A percentile compares a stretch with the other conserved stretches of the same genome.
Conservation (phyloP, 2,113 vertebrate species). For the Mixornis gularis region DNA sequence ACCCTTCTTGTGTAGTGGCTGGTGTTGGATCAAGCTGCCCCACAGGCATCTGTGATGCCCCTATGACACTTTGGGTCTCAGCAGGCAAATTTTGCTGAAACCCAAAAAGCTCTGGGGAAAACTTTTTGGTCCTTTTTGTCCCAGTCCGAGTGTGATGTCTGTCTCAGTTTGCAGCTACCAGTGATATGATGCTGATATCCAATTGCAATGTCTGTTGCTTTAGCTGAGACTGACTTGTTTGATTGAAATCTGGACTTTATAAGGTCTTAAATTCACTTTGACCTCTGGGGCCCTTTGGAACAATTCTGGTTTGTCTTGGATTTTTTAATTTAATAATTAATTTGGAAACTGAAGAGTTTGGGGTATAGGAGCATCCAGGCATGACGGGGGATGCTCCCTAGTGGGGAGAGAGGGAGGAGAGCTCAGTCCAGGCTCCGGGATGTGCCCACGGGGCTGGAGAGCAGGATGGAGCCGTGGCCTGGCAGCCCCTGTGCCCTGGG, state of each 20-base stretch:
- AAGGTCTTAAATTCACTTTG: conserved; percentile 12
- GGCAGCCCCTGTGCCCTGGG: neutral
- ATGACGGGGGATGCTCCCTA: neutral
- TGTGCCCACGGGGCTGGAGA: accelerated
- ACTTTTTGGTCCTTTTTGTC: neutral
- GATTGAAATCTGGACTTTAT: neutral
- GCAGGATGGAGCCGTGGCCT: neutral
- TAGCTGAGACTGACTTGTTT: neutral
- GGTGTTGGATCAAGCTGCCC: neutral
- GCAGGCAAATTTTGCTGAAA: neutral
- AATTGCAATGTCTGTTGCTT: accelerated
- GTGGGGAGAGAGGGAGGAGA: neutral
- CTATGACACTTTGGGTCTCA: neutral
- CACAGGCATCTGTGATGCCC: accelerated
- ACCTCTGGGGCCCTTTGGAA: conserved; percentile 9
- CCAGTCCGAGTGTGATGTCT: accelerated
- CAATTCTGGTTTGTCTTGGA: neutral
- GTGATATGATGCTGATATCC: accelerated
- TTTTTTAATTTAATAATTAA: neutral
- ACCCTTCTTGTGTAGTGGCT: neutral
- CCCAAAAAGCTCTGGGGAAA: neutral
- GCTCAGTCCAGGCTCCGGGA: neutral
- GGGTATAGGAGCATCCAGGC: neutral
- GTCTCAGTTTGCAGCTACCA: neutral
- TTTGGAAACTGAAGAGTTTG: neutral